A percentile compares a stretch with the other conserved stretches of the same genome.
Evolutionary conservation across 2,888 invertebrate species (phyloP).

Genomic region (Periphyllus acericola): DNA sequence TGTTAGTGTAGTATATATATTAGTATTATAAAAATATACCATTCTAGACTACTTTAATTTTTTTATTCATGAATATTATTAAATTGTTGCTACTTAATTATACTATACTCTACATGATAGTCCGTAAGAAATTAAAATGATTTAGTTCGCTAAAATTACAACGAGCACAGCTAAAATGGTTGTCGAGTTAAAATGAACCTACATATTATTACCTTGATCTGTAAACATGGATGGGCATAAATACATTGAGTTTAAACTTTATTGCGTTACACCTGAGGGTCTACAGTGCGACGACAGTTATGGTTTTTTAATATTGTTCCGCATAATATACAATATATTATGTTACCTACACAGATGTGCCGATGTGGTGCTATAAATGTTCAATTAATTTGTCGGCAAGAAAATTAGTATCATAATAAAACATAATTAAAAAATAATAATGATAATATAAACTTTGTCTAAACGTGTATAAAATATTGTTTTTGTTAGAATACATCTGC

Average conservation of each 20-base stretch:
- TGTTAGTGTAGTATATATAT: too few species aligned
- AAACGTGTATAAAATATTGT: not conserved
- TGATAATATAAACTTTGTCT: constrained; percentile 12
- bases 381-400: constrained; percentile 51
- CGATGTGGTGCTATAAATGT: constrained; percentile 34
- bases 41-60: too few species aligned
- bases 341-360: constrained; percentile 41
- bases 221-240: not conserved
- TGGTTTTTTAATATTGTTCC: constrained; percentile 29
- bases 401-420: constrained; percentile 56
- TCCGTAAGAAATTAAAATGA: too few species aligned
- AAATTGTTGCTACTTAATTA: too few species aligned
- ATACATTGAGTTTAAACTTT: not conserved
- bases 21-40: too few species aligned
- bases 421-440: constrained; percentile 54
- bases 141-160: too few species aligned
- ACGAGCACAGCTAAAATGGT: not conserved
- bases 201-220: too few species aligned
- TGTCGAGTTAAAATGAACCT: not conserved
- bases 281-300: not conserved
- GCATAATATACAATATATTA: constrained; percentile 32
- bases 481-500: constrained; percentile 57
- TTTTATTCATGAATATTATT: too few species aligned
- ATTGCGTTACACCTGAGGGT: not conserved
- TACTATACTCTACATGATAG: too few species aligned